A percentile compares a stretch with the other conserved stretches of the same genome.
phyloP scores from a whole-genome alignment of 2,797 vertebrate species.

The Heliangelus exortis region DNA sequence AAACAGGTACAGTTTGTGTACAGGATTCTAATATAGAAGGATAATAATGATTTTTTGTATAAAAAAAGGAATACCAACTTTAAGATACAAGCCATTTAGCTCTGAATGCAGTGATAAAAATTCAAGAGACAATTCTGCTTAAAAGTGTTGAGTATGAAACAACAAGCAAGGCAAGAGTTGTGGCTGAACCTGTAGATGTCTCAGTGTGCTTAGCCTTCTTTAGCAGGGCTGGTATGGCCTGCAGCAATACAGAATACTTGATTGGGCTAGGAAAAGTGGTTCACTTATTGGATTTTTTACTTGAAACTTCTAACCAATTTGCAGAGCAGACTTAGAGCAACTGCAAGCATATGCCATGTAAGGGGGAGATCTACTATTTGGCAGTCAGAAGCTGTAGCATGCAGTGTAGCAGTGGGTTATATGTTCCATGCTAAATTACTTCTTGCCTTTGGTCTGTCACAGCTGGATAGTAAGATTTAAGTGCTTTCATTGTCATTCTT shows the following conservation, averaged over 20 bases:
- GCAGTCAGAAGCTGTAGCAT: neutral
- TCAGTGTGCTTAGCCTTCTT: neutral
- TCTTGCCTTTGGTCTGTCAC: neutral
- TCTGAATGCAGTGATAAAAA: neutral
- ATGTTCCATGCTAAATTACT: neutral
- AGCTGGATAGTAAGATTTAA: neutral
- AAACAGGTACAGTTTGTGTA: accelerated
- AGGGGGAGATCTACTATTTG: neutral
- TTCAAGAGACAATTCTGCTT: neutral
- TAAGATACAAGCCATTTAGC: neutral
- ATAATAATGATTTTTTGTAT: neutral
- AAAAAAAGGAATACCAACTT: neutral
- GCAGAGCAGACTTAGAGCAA: neutral
- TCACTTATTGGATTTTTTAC: neutral
- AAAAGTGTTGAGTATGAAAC: neutral
- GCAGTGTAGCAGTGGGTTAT: neutral
- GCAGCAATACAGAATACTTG: neutral
- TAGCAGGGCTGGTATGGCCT: neutral
- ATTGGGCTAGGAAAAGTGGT: neutral
- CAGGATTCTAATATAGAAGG: neutral
- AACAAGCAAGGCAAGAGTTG: neutral
- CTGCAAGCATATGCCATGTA: neutral
- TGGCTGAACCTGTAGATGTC: neutral
- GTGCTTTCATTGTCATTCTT: neutral
- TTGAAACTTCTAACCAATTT: neutral